Base-by-base conservation (phyloP, 2,888 invertebrate species). In the Micoletzkya japonica region DNA sequence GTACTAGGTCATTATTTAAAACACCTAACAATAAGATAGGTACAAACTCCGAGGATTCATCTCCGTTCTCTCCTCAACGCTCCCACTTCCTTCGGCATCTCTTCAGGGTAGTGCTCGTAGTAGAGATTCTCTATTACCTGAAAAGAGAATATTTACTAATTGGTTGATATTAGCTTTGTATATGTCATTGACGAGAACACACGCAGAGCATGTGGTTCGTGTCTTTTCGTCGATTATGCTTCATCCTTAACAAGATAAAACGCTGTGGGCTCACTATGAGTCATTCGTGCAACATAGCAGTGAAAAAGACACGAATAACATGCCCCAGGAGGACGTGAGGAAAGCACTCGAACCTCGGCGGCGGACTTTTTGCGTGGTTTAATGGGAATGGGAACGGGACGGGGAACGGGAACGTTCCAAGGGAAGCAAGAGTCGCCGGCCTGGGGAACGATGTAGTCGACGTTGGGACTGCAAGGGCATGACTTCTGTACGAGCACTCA, bases 101-200 rank as follows among this genome's bases (percentile, higher is more conserved):
- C 69, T 10, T 69, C 69, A 6, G 69, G 69, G 37, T 69, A 69
- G 52, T 69, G 69, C 34, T 69, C 59, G 60, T 69, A 59, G 60
- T 69, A 69, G 17, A 69, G 60, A 58, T 69, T 69, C 60, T 69
- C 69, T 28, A 69, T 69, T 32, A 68, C 58, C 68, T 68, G 39
- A 0, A 67, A 57, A n/a, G n/a, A n/a, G n/a, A n/a, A n/a, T n/a
- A n/a, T n/a, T n/a, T n/a, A n/a, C n/a, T n/a, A 10, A 24, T 54
- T 10, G 24, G 10, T 24, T 24, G 56, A 10, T 24, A 26, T 54
- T 24, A 58, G 54, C 54, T n/a, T 54, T 10, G 20, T 7, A 7
- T n/a, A n/a, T n/a, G n/a, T n/a, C n/a, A n/a, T n/a, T 44, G 20
- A 44, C 20, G 20, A 10, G 44, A 44, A 44, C 10, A 44, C 44